A percentile compares a stretch with the other conserved stretches of the same genome.
These are phyloP conservation scores for Caerostris extrusa DNA, from an alignment of 1,140 invertebrate species.

Conservation along the genomic window DNA sequence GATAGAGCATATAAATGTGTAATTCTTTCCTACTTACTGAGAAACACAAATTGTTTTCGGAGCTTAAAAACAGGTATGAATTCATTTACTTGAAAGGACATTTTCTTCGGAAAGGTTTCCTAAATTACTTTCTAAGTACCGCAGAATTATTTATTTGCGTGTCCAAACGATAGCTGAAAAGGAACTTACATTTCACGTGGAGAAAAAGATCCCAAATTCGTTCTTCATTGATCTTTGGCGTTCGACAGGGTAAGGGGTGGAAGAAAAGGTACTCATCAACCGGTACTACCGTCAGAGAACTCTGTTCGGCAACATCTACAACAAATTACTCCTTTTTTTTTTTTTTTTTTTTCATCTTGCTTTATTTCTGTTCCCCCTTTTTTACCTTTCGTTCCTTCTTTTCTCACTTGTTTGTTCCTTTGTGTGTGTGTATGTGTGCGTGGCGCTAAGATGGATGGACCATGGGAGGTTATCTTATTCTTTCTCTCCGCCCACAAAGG, in stretches of 20 bases:
- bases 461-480: conserved; percentile 68
- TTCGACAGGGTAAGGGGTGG: conserved; percentile 58
- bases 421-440: conserved; percentile 69
- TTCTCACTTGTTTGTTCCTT: conserved; percentile 73
- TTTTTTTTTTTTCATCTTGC: conserved; percentile 40
- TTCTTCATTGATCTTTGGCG: conserved; percentile 74
- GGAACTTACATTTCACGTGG: conserved; percentile 66
- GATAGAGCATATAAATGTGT: conserved; percentile 3
- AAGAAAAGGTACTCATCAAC: conserved; percentile 69
- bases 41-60: conserved; percentile 53
- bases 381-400: conserved; percentile 51
- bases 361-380: conserved; percentile 44
- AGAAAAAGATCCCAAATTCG: conserved; percentile 70
- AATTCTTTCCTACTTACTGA: background rate
- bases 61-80: conserved; percentile 48
- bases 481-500: conserved; percentile 62
- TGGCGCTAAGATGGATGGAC: conserved; percentile 67
- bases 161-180: conserved; percentile 71
- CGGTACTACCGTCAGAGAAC: conserved; percentile 66
- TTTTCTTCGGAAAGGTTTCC: conserved; percentile 64
- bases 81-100: conserved; percentile 50
- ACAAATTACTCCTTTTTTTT: conserved; percentile 71
- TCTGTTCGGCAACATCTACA: conserved; percentile 74
- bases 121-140: conserved; percentile 75
- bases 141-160: conserved; percentile 75